Evolutionary conservation across 2,888 invertebrate genomes (phyloP).

Genomic region (Acronicta psi): DNA sequence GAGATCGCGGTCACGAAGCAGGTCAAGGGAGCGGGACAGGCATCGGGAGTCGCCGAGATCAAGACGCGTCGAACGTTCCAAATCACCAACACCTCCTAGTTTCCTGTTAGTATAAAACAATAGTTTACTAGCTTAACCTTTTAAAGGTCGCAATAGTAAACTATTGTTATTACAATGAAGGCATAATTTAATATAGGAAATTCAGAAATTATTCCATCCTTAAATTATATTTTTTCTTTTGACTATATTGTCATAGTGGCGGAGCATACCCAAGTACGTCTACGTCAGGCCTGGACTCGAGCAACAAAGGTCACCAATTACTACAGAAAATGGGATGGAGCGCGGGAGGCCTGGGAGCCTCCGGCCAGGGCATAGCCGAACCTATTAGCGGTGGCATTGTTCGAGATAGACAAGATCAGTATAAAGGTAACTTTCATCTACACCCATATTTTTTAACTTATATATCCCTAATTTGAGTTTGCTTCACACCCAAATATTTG

Average conservation of each 20-base stretch:
- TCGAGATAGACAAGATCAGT: conserved; percentile 97
- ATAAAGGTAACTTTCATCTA: conserved; percentile 89
- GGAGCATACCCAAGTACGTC: conserved; percentile 76
- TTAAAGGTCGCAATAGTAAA: too few relatives aligned
- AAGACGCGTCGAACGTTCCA: conserved; percentile 76
- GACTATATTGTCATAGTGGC: conserved; percentile 40
- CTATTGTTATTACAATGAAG: too few relatives aligned
- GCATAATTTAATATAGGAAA: too few relatives aligned
- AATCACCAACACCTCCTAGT: conserved; percentile 91
- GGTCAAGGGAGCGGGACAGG: conserved; percentile 79
- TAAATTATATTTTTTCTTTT: neutral
- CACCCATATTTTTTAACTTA: too few relatives aligned
- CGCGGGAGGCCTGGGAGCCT: conserved; percentile 97
- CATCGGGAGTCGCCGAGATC: conserved; percentile 86
- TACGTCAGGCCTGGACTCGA: conserved; percentile 92
- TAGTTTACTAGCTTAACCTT: neutral
- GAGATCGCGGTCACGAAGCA: conserved; percentile 81
- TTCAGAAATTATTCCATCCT: neutral
- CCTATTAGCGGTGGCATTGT: conserved; percentile 97
- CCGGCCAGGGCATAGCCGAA: conserved; percentile 98
- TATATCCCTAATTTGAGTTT: too few relatives aligned
- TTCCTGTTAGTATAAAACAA: conserved; percentile 90
- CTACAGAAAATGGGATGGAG: conserved; percentile 99
- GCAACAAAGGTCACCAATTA: conserved; percentile 99
- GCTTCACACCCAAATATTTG: too few relatives aligned